Evolutionary conservation across 2,113 vertebrate genomes (phyloP), one percentile per base, ranked within the genome.

Genomic region (Pangasianodon gigas): DNA sequence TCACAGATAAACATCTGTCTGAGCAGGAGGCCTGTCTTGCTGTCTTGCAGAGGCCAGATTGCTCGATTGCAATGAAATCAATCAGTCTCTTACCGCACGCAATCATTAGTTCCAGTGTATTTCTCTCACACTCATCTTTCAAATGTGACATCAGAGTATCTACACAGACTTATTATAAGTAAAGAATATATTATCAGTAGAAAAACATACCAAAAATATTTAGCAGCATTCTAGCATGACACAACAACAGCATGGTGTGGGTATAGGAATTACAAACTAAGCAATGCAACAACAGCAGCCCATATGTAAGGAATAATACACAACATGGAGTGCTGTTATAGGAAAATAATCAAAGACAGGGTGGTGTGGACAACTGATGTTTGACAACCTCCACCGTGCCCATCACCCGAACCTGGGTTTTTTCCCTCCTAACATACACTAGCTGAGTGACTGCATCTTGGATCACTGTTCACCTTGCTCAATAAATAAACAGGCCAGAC

Each of bases 1-100:
- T 52, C 48, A 32, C 51, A 54, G 51, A 82, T 82, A 82, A 82
- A 56, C 80, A 82, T 82, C 29, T 82, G 80, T 82, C 46, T 80
- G n/a, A 82, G n/a, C 80, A 82, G 80, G 80, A 56, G 80, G 80
- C 48, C 80, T 82, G 79, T 82, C 77, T 80, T 80, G 77, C 75
- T 77, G 74, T 77, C 46, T 29, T 80, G 77, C 77, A 52, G 48
- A 82, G 19, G 32, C 48, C 79, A 82, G 79, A 81, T 54, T 81
- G 48, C 51, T 54, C 51, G 48, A 77, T 77, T 26, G 74, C 21
- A 9, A 29, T 81, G 51, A 81, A 81, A 81, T 81, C 79, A 81
- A 81, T 81, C 79, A 81, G 79, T 32, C 51, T 81, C 77, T 51
- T 80, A 52, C 77, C 0, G 21, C 46, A 80, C 0, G 29, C 48